Percentiles rank a stretch among this genome's conserved stretches.
These are phyloP conservation scores for Nomada fucata DNA, from an alignment of 2,888 invertebrate species.

Conservation along the genomic window DNA sequence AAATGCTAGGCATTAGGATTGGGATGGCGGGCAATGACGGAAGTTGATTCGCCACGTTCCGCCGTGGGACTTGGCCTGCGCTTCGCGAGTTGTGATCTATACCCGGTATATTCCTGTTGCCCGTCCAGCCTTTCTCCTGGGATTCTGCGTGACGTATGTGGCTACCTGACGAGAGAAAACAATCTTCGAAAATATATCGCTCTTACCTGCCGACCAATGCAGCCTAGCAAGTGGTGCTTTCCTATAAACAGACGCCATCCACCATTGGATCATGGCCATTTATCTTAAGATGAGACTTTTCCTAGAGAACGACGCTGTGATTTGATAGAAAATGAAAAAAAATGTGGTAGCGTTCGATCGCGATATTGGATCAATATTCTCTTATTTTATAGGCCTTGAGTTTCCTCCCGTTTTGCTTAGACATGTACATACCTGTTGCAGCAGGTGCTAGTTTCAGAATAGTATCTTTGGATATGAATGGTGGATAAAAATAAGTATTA, in stretches of 20 bases:
- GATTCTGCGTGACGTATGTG: constrained; percentile 83
- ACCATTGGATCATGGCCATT: constrained; percentile 55
- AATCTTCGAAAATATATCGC: constrained; percentile 84
- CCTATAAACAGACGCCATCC: constrained; percentile 46
- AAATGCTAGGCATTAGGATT: constrained; percentile 82
- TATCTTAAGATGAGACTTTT: constrained; percentile 13
- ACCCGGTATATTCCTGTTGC: constrained; percentile 79
- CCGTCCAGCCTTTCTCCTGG: constrained; percentile 78
- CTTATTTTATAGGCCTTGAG: background rate
- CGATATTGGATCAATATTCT: too few relatives aligned
- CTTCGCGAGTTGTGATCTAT: constrained; percentile 83
- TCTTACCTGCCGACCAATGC: constrained; percentile 67
- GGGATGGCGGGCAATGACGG: constrained; percentile 83
- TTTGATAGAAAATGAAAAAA: background rate
- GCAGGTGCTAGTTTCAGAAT: background rate
- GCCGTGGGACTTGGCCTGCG: constrained; percentile 78
- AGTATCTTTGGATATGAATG: background rate
- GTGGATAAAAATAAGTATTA: too few relatives aligned
- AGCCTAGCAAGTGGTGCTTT: constrained; percentile 5
- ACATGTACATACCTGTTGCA: too few relatives aligned
- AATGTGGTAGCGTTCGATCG: background rate
- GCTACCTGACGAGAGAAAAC: constrained; percentile 84
- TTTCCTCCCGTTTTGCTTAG: background rate
- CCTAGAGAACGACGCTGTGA: background rate
- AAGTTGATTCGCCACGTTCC: constrained; percentile 83